Base-by-base conservation (phyloP, 2,888 invertebrate species). In the Eupithecia vulgata region DNA sequence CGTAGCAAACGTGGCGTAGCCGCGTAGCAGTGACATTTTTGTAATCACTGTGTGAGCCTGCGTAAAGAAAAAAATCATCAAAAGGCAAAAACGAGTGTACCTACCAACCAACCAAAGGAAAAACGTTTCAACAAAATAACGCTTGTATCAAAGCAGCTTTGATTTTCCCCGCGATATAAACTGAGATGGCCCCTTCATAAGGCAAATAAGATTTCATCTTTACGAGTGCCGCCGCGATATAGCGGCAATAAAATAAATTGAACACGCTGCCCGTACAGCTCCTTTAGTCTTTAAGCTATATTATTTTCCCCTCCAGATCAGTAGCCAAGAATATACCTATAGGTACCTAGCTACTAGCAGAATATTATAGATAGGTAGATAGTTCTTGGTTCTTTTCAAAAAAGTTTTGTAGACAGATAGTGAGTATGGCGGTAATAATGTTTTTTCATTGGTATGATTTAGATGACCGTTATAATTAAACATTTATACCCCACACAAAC, bases 211-310 rank as follows among this genome's bases (percentile, higher is more conserved):
- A 85, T 86, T 82, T 76, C 81, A 80, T 82, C 85, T 88, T 88
- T 88, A 88, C 85, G 87, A 87, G 81, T 76, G 77, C 70, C 68
- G 82, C 77, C 80, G 82, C 84, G 82, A 88, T 87, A 87, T 88
- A 88, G 86, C 79, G 78, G 77, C 85, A 87, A 89, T 89, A 89
- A 89, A 89, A 88, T 88, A 89, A 89, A 89, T 89, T 89, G 89
- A 86, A 85, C 86, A 77, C 72, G 73, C 81, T 21, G 21, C 65
- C 64, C n/a, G 35, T 10, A 15, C 25, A 67, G 34, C 67, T 68
- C 40, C 72, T 74, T 73, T 52, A 67, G 68, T 59, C 67, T 48
- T 68, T 64, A 42, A 70, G 67, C 72, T 67, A 21, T 73, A 70
- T 75, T 73, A 75, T 66, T 52, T 40, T 65, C 7, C 61, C 62